These are phyloP conservation scores for Dasypogon diadema DNA, from an alignment of 2,888 invertebrate species.

Conservation along the genomic window DNA sequence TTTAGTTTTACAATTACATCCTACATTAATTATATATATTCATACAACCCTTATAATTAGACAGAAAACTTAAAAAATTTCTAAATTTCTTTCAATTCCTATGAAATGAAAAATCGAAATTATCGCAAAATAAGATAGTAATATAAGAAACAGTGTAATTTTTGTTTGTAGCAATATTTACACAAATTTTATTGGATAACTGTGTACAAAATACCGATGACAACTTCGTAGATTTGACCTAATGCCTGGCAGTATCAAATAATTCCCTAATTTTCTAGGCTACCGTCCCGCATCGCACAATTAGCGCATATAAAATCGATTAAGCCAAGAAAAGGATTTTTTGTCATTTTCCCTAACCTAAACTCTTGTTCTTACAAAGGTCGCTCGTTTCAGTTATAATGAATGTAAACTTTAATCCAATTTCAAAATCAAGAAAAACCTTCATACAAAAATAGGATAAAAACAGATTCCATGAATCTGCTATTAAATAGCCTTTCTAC, in stretches of 20 bases:
- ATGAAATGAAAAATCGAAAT: background rate
- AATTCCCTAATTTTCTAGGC: background rate
- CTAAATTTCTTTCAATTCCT: conserved; percentile 25
- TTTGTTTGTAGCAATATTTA: conserved; percentile 9
- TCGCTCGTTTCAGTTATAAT: background rate
- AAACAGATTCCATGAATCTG: background rate
- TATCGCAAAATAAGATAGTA: conserved; percentile 11
- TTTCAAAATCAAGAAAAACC: background rate
- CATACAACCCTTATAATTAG: conserved; percentile 11
- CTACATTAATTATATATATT: conserved; percentile 25
- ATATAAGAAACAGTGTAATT: conserved; percentile 21
- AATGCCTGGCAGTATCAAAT: background rate
- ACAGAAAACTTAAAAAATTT: conserved; percentile 12
- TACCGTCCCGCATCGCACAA: background rate
- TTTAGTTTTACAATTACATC: conserved; percentile 25
- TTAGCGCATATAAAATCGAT: background rate
- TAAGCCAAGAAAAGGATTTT: background rate
- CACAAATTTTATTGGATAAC: conserved; percentile 18
- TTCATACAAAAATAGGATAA: background rate
- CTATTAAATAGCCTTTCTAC: background rate
- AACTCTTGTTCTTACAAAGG: background rate
- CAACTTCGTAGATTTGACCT: conserved; percentile 14
- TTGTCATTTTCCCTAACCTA: background rate
- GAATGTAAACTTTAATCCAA: background rate
- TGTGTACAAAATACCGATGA: conserved; percentile 24